Evolutionary conservation across 2,888 invertebrate genomes (phyloP).

Genomic region (Hoplodrina ambigua): DNA sequence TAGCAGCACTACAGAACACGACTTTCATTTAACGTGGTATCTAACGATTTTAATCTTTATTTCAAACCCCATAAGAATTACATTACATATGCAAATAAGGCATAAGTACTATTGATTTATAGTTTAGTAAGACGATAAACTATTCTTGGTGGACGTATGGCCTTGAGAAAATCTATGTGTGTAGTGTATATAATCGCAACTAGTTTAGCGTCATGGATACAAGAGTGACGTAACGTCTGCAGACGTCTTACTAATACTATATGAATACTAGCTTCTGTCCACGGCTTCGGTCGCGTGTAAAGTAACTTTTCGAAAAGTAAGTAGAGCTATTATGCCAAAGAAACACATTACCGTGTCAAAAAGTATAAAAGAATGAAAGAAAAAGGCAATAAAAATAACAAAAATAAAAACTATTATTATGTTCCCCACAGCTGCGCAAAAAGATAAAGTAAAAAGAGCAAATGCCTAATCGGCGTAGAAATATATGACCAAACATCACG

Average conservation of each 20-base stretch:
- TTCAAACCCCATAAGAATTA: neutral
- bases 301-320: too few relatives aligned
- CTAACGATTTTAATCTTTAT: neutral
- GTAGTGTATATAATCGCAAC: neutral
- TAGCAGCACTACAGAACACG: neutral
- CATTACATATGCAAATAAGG: neutral
- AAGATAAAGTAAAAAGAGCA: too few relatives aligned
- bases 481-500: too few relatives aligned
- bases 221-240: slow-evolving; percentile 1
- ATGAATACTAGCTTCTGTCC: too few relatives aligned
- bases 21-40: neutral
- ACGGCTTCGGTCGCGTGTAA: too few relatives aligned
- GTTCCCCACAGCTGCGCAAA: too few relatives aligned
- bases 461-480: too few relatives aligned
- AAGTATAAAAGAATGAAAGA: too few relatives aligned
- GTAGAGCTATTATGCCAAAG: too few relatives aligned
- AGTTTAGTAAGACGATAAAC: neutral
- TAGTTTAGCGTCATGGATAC: slow-evolving; percentile 8
- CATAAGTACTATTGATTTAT: slow-evolving; percentile 38
- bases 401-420: too few relatives aligned
- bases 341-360: too few relatives aligned
- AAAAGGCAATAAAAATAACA: too few relatives aligned
- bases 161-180: slow-evolving; percentile 22
- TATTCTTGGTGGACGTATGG: slow-evolving; percentile 15
- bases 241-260: neutral